Percentiles rank a stretch among this genome's conserved stretches.
Conservation (phyloP, 2,888 invertebrate species). For the Antitype chi region DNA sequence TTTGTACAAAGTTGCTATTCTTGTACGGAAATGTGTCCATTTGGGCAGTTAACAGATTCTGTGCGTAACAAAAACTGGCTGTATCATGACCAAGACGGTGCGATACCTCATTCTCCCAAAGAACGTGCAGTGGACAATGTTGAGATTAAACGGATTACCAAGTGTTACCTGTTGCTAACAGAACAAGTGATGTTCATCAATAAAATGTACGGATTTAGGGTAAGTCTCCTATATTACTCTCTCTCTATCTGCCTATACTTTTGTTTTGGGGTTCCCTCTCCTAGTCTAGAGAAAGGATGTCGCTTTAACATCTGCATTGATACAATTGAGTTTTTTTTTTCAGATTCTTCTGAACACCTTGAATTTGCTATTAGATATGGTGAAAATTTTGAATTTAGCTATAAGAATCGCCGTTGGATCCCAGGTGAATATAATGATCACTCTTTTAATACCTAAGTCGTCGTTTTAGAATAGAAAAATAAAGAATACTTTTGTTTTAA, state of each 20-base stretch:
- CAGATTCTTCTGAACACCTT: constrained; percentile 82
- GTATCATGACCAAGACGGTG: constrained; percentile 51
- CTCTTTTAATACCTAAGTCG: neutral
- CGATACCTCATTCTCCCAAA: constrained; percentile 25
- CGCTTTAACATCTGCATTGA: neutral
- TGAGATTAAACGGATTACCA: constrained; percentile 74
- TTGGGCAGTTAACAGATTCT: constrained; percentile 62
- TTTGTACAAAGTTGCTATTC: constrained; percentile 71
- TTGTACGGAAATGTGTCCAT: constrained; percentile 55
- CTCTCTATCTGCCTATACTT: neutral
- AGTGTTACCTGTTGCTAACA: constrained; percentile 79
- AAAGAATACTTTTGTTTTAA: neutral
- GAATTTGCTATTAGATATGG: constrained; percentile 82
- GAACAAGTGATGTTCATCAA: constrained; percentile 83
- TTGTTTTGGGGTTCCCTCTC: neutral
- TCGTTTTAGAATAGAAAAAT: neutral
- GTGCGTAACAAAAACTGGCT: constrained; percentile 75
- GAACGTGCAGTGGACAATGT: constrained; percentile 47
- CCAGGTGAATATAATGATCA: constrained; percentile 72
- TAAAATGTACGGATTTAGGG: constrained; percentile 82
- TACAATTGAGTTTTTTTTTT: constrained; percentile 58
- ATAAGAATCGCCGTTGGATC: constrained; percentile 76
- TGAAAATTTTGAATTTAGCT: constrained; percentile 78
- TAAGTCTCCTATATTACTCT: constrained; percentile 66
- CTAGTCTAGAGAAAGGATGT: neutral